Conservation (phyloP, 2,113 vertebrate genomes). For the Megaceryle torquata region DNA sequence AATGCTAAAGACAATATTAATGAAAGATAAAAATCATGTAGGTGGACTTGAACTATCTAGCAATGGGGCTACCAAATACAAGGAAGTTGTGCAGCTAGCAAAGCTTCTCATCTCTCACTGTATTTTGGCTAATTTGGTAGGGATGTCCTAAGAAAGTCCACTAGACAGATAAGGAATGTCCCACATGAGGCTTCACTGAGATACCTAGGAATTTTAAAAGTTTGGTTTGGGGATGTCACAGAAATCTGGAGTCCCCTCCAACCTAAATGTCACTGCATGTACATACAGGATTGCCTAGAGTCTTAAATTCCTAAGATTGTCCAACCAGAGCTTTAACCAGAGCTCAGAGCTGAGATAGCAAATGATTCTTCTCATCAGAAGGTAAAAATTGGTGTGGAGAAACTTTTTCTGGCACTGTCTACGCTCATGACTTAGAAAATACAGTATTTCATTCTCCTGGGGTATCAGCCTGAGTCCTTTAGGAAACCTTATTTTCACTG, state of each 20-base stretch:
- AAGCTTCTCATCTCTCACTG: neutral
- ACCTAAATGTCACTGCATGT: rapidly evolving
- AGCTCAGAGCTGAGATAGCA: neutral
- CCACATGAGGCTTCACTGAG: neutral
- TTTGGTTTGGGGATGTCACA: rapidly evolving
- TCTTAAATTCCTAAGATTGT: neutral
- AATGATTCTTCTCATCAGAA: neutral
- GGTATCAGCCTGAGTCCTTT: neutral
- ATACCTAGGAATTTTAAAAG: neutral
- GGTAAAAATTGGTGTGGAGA: neutral
- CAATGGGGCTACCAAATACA: neutral
- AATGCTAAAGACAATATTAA: neutral
- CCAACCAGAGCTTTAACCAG: neutral
- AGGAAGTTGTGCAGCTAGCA: neutral
- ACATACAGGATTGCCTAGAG: neutral
- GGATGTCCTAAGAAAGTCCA: neutral
- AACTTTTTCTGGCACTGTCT: neutral
- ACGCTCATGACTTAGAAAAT: neutral
- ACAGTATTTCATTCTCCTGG: neutral
- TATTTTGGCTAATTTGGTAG: neutral
- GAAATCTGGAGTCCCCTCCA: neutral
- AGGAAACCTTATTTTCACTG: neutral
- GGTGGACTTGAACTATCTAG: neutral
- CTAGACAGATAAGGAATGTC: neutral
- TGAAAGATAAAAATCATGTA: neutral